Evolutionary conservation across 1,140 invertebrate genomes (phyloP).

Genomic region (Gryon sp.): DNA sequence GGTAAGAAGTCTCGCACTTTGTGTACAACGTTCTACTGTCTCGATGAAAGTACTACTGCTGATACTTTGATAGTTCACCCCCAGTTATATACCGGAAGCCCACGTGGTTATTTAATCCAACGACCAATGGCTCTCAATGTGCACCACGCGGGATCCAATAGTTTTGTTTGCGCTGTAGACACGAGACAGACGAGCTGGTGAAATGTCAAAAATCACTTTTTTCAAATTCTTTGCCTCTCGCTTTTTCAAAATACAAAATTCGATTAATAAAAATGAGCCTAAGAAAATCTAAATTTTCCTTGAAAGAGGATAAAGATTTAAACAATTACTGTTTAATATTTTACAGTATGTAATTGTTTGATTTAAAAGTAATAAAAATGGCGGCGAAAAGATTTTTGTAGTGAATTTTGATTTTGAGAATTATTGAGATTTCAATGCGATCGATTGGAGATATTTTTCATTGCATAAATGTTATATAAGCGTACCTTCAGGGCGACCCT

Average conservation of each 20-base stretch:
- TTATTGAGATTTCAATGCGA: neutral
- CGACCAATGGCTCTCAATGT: constrained; percentile 70
- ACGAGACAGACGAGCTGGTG: no score
- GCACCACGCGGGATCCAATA: constrained; percentile 68
- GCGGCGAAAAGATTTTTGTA: constrained; percentile 5
- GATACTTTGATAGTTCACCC: constrained; percentile 73
- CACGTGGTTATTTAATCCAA: constrained; percentile 78
- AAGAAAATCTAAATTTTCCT: no score
- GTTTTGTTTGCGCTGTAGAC: constrained; percentile 58
- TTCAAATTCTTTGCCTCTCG: no score
- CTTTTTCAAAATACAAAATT: no score
- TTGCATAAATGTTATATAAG: constrained; percentile 64
- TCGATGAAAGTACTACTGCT: constrained; percentile 70
- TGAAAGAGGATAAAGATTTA: no score
- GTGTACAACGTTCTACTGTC: constrained; percentile 62
- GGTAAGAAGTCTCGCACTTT: constrained; percentile 65
- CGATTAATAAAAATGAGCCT: no score
- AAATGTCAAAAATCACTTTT: no score
- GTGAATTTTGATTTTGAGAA: neutral
- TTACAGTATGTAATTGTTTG: no score
- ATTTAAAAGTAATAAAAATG: no score
- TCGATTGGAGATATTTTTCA: constrained; percentile 28
- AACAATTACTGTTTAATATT: no score
- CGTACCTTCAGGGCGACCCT: constrained; percentile 57
- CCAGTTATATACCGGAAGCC: constrained; percentile 76